Conservation (phyloP, 2,797 vertebrate genomes). For the Hipposideros larvatus region DNA sequence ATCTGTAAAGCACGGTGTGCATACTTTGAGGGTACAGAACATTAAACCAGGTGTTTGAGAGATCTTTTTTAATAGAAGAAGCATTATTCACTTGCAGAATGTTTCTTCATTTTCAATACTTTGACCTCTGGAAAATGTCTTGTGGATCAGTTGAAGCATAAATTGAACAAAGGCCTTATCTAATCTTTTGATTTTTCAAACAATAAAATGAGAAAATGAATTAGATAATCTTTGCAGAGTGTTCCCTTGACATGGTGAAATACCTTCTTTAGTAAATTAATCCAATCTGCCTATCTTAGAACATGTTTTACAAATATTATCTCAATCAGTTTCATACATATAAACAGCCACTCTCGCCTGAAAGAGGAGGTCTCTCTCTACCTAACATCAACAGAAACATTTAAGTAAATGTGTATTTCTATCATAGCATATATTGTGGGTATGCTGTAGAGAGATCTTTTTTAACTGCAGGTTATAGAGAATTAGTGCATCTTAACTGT, state of each 20-base stretch:
- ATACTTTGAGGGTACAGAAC: neutral
- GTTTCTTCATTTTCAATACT: neutral
- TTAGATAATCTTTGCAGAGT: neutral
- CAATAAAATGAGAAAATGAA: neutral
- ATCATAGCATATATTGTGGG: neutral
- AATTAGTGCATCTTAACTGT: neutral
- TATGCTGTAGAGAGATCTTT: neutral
- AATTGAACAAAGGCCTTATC: neutral
- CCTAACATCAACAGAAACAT: neutral
- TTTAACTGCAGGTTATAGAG: neutral
- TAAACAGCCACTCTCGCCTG: neutral
- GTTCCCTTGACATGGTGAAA: neutral
- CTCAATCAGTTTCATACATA: neutral
- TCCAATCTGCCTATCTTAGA: neutral
- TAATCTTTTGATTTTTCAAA: slow-evolving; percentile 59
- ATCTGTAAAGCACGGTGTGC: neutral
- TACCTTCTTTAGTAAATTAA: neutral
- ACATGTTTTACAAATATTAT: neutral
- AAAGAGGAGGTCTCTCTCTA: neutral
- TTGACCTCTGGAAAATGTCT: slow-evolving; percentile 38
- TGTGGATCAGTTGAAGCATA: neutral
- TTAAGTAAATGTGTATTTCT: neutral
- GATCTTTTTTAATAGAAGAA: neutral
- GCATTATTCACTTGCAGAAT: neutral
- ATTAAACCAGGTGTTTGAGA: neutral